Base-by-base conservation (phyloP, 2,113 vertebrate genomes). In the Pagrus major region DNA sequence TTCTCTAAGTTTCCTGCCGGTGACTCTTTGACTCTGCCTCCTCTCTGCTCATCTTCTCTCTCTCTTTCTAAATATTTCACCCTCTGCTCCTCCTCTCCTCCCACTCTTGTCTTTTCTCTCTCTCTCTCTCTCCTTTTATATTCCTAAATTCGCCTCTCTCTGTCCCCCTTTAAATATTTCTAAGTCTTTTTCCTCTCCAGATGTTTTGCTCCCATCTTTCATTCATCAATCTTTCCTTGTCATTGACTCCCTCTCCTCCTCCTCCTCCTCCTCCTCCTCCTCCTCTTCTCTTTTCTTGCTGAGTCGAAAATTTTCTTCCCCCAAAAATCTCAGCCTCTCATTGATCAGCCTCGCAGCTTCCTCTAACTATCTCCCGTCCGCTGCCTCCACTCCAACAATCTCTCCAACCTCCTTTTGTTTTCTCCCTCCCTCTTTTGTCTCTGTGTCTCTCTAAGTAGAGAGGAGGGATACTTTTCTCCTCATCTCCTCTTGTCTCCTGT, bases 291-390 rank as follows among this genome's bases (percentile, higher is more conserved):
- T 25, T 68, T 74, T 83, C 84, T 81, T 85, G 88, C 93, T 89
- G 80, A 89, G 85, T 89, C 75, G 71, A 61, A 91, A 94, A 89
- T 92, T 90, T n/a, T n/a, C n/a, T n/a, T n/a, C n/a, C n/a, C n/a
- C 72, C 41, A 84, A 87, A 88, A 87, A 88, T 81, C 88, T 83
- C 86, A 89, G 89, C 89, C 76, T 85, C 88, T 87, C 89, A 87
- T 83, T 90, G 88, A 90, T 87, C 80, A 87, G 81, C 71, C 80
- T 77, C 63, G 72, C 82, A 85, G 87, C n/a, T 76, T 86, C 82
- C 88, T 90, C 90, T 84, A 91, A 86, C 88, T 85, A 80, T 91
- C 88, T 73, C 78, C 87, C 35, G 56, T 86, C 88, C 82, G 51
- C 79, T 41, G 37, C 77, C 64, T 84, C 47, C 71, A 73, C 77